These are phyloP conservation scores for Hirtodrosophila confusa DNA, from an alignment of 2,888 invertebrate genomes.

Conservation along the genomic window DNA sequence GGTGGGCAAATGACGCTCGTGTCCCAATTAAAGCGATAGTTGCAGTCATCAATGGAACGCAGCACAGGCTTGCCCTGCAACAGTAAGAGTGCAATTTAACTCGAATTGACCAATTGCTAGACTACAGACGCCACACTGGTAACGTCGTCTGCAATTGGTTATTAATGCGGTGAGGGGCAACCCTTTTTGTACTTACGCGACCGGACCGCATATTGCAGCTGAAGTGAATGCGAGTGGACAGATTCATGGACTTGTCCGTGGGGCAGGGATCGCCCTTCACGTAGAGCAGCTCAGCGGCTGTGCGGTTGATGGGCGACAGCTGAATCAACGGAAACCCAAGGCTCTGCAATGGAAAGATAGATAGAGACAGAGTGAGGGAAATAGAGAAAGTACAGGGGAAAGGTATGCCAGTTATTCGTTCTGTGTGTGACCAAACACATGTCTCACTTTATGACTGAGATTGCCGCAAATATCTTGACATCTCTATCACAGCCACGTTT, in stretches of 20 bases:
- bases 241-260: constrained; percentile 64
- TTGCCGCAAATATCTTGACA: constrained; percentile 73
- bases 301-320: constrained; percentile 73
- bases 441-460: constrained; percentile 67
- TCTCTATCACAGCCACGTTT: constrained; percentile 56
- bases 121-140: constrained; percentile 1
- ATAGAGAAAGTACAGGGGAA: neutral
- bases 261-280: constrained; percentile 80
- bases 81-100: constrained; percentile 1
- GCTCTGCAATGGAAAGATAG: constrained; percentile 71
- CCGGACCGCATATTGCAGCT: constrained; percentile 81
- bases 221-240: constrained; percentile 81
- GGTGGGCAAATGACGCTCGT: constrained; percentile 83
- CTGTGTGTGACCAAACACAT: constrained; percentile 49
- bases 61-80: constrained; percentile 82
- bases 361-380: constrained; percentile 5
- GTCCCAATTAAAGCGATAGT: constrained; percentile 83
- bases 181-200: constrained; percentile 72
- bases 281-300: constrained; percentile 80
- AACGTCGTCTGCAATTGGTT: too few relatives aligned
- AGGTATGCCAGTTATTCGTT: constrained; percentile 17
- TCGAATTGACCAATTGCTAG: constrained; percentile 9
- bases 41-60: constrained; percentile 81
- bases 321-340: constrained; percentile 82
- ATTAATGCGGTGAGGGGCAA: constrained; percentile 1